Percentiles rank a stretch among this genome's conserved stretches.
Evolutionary conservation across 2,888 invertebrate species (phyloP).

Genomic region (Lordiphosa andalusiaca): DNA sequence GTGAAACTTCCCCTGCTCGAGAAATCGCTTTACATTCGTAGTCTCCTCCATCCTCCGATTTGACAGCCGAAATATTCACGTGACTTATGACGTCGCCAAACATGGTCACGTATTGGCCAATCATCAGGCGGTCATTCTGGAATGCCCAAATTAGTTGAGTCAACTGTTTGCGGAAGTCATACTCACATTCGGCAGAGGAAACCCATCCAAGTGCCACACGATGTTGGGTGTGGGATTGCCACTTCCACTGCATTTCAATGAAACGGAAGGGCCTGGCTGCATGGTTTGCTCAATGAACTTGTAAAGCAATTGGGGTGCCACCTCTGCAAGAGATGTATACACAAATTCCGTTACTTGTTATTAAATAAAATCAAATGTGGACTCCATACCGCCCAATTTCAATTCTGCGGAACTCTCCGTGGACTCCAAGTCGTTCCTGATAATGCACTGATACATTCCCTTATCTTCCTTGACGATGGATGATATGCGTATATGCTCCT

Average conservation of each 20-base stretch:
- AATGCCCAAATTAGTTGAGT: neutral
- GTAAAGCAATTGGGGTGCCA: conserved; percentile 87
- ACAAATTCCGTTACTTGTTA: neutral
- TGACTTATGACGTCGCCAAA: conserved; percentile 95
- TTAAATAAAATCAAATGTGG: neutral
- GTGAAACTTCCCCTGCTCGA: conserved; percentile 87
- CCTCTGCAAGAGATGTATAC: conserved; percentile 81
- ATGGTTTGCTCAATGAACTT: conserved; percentile 89
- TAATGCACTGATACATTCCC: conserved; percentile 95
- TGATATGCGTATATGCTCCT: conserved; percentile 83
- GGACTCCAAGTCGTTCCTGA: conserved; percentile 90
- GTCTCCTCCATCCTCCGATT: conserved; percentile 93
- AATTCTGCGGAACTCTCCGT: conserved; percentile 90
- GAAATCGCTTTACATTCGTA: conserved; percentile 92
- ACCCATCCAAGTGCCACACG: conserved; percentile 88
- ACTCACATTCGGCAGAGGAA: conserved; percentile 83
- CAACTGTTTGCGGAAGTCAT: neutral
- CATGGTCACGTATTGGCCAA: conserved; percentile 93
- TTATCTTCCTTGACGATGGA: conserved; percentile 89
- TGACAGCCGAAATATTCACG: conserved; percentile 92
- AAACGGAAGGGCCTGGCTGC: conserved; percentile 89
- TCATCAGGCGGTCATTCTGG: conserved; percentile 86
- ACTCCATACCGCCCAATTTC: conserved; percentile 85
- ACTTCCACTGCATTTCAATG: conserved; percentile 87
- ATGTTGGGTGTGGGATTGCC: conserved; percentile 90